Conservation (phyloP, 2,797 vertebrate species). For the Cephalopachus bancanus region DNA sequence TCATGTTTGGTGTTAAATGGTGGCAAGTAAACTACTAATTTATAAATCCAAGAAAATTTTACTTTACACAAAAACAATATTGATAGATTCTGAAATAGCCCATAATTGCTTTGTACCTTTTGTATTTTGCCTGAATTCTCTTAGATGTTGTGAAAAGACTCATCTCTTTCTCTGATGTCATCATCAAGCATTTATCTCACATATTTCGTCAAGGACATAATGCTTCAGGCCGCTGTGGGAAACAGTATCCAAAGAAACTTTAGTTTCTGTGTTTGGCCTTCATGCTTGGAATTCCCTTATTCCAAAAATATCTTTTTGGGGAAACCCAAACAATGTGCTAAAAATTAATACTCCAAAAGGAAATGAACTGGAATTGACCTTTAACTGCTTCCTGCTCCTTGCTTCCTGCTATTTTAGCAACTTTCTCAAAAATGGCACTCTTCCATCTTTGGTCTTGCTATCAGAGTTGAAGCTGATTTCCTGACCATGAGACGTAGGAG, state of each 20-base stretch:
- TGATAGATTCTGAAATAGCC: slow-evolving; percentile 1
- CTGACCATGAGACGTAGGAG: neutral
- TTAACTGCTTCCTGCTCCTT: slow-evolving; percentile 61
- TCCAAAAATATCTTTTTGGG: slow-evolving; percentile 74
- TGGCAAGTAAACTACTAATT: neutral
- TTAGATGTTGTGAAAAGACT: neutral
- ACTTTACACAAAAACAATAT: neutral
- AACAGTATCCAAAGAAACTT: neutral
- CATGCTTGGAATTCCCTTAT: slow-evolving; percentile 76
- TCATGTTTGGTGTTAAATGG: neutral
- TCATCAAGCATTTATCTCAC: neutral
- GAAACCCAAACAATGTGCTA: slow-evolving; percentile 81
- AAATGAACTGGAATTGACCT: slow-evolving; percentile 66
- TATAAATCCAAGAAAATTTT: neutral
- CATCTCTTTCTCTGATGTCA: neutral
- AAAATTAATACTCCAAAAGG: slow-evolving; percentile 74
- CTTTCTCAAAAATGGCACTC: slow-evolving; percentile 69
- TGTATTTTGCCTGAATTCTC: neutral
- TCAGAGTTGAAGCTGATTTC: slow-evolving; percentile 59
- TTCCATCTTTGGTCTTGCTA: neutral
- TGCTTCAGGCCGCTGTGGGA: neutral
- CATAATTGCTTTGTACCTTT: neutral
- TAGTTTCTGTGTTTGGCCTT: slow-evolving; percentile 68
- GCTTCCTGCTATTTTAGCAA: slow-evolving; percentile 71
- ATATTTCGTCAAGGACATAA: slow-evolving; percentile 1